phyloP scores from a whole-genome alignment of 2,797 vertebrate species.

The Micrastur ruficollis region DNA sequence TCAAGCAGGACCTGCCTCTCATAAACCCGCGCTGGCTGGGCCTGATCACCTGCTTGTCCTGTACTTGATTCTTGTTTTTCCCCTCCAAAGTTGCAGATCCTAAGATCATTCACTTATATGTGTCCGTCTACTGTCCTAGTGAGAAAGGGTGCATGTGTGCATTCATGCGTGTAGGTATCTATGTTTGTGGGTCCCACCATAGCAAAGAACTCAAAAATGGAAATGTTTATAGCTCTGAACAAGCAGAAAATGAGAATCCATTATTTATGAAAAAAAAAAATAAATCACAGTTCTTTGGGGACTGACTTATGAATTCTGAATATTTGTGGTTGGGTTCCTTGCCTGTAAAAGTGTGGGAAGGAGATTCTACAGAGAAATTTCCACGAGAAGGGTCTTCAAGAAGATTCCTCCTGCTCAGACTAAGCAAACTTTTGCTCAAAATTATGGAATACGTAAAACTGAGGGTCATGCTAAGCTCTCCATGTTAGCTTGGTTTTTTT shows the following conservation, averaged over 20 bases:
- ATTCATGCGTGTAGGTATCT: not conserved
- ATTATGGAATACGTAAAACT: not conserved
- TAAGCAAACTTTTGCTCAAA: not conserved
- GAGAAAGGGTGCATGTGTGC: rapidly evolving
- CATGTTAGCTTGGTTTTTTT: not conserved
- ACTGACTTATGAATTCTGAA: not conserved
- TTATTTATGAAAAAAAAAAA: not conserved
- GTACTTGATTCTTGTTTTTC: not conserved
- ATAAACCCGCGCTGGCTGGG: not conserved
- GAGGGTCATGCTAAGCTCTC: not conserved
- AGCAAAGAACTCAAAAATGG: not conserved
- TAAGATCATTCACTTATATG: not conserved
- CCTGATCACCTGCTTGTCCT: not conserved
- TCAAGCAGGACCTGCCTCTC: not conserved
- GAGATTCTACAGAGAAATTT: not conserved
- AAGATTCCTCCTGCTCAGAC: not conserved
- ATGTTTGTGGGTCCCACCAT: not conserved
- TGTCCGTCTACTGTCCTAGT: not conserved
- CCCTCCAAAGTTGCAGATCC: not conserved
- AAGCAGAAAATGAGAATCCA: not conserved
- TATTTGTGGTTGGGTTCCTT: not conserved
- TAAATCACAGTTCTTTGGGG: not conserved
- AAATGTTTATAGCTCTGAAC: not conserved
- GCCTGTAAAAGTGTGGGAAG: not conserved
- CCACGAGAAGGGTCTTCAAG: not conserved